These are phyloP conservation scores for Dallia pectoralis DNA, from an alignment of 2,797 vertebrate species.

Conservation along the genomic window DNA sequence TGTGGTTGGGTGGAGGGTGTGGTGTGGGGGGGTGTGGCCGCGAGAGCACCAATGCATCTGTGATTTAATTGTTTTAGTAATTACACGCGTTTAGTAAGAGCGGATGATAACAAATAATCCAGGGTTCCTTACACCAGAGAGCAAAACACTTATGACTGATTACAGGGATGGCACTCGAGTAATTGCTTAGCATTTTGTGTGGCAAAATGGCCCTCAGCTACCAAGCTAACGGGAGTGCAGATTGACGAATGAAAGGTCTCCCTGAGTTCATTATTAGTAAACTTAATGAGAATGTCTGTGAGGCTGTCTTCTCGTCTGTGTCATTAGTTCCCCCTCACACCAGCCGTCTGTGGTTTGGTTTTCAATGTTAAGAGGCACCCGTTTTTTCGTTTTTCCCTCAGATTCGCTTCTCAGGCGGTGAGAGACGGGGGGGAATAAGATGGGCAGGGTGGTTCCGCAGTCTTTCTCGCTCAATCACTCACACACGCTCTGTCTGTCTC, in stretches of 20 bases:
- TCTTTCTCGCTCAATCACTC: background rate
- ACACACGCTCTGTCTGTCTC: slow-evolving; percentile 15
- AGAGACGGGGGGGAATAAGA: slow-evolving; percentile 45
- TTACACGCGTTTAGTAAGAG: slow-evolving; percentile 36
- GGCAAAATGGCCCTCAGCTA: slow-evolving; percentile 45
- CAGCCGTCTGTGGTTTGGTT: slow-evolving; percentile 22
- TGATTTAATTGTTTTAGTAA: slow-evolving; percentile 34
- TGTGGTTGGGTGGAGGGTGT: background rate
- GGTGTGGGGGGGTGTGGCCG: background rate
- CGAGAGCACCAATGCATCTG: background rate
- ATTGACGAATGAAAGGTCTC: slow-evolving; percentile 46
- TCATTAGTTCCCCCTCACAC: slow-evolving; percentile 44
- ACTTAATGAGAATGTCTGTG: slow-evolving; percentile 57
- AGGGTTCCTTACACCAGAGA: slow-evolving; percentile 36
- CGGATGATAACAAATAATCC: slow-evolving; percentile 33
- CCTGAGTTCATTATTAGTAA: slow-evolving; percentile 54
- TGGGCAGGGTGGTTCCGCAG: slow-evolving; percentile 46
- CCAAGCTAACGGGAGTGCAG: slow-evolving; percentile 42
- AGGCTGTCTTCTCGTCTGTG: slow-evolving; percentile 55
- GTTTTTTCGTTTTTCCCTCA: slow-evolving; percentile 34
- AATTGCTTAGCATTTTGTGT: slow-evolving; percentile 44
- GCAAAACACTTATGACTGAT: slow-evolving; percentile 34
- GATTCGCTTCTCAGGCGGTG: slow-evolving; percentile 30
- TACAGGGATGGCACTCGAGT: slow-evolving; percentile 32
- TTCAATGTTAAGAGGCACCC: slow-evolving; percentile 38